These are phyloP conservation scores for Pyralis farinalis DNA, from an alignment of 2,888 invertebrate genomes.

Conservation along the genomic window DNA sequence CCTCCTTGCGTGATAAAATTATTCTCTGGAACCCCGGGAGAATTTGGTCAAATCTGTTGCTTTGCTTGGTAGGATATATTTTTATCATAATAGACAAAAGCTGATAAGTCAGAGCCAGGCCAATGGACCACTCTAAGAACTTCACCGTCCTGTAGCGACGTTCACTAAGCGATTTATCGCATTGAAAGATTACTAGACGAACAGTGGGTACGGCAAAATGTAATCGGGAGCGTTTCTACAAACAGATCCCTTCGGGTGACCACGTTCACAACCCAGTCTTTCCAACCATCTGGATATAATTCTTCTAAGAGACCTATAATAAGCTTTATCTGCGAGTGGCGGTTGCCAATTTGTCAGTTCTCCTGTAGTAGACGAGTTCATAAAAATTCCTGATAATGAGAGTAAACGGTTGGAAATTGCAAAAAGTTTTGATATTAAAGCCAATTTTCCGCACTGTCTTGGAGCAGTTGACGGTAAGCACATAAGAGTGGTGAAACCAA, in stretches of 20 bases:
- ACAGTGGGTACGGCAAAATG: not conserved
- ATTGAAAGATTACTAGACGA: not conserved
- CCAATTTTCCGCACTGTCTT: too few species aligned
- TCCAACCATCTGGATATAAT: not conserved
- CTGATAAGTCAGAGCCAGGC: not conserved
- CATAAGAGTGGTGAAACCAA: too few species aligned
- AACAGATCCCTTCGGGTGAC: not conserved
- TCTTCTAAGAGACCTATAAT: not conserved
- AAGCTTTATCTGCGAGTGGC: not conserved
- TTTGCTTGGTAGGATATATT: not conserved
- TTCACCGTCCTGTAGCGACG: not conserved
- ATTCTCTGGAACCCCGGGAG: not conserved
- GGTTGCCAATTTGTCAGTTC: not conserved
- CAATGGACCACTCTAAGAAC: not conserved
- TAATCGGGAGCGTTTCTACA: not conserved
- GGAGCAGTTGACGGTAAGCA: too few species aligned
- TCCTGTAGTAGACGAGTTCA: not conserved
- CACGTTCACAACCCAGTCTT: not conserved
- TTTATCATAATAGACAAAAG: not conserved
- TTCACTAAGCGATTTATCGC: not conserved
- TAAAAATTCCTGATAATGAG: too few species aligned
- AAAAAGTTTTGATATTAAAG: too few species aligned
- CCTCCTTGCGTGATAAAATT: not conserved
- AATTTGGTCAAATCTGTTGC: not conserved
- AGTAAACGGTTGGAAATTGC: too few species aligned